These are phyloP conservation scores for Plagodis pulveraria DNA, from an alignment of 2,888 invertebrate genomes.

Conservation along the genomic window DNA sequence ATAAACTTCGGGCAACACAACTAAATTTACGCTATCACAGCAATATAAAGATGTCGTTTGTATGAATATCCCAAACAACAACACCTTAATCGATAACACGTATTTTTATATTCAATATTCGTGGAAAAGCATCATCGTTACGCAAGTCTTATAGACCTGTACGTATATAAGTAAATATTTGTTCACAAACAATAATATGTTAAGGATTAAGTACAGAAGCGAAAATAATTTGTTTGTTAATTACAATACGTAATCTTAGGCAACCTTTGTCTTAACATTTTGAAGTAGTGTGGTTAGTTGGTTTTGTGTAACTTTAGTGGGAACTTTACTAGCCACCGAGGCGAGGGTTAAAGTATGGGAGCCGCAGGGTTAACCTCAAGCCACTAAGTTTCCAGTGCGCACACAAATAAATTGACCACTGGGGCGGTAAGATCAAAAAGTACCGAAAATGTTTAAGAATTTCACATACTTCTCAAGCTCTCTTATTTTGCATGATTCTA, in stretches of 20 bases:
- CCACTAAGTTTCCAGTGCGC: too few relatives aligned
- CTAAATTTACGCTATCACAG: constrained; percentile 6
- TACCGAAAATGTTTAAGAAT: too few relatives aligned
- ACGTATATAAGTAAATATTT: too few relatives aligned
- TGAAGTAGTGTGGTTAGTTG: background rate
- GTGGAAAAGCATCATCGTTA: constrained; percentile 19
- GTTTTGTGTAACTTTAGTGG: background rate
- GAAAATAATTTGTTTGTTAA: constrained; percentile 12
- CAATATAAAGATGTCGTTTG: constrained; percentile 16
- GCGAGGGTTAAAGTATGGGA: background rate
- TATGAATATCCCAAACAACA: constrained; percentile 16
- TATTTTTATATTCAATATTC: constrained; percentile 33
- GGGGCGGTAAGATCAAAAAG: background rate
- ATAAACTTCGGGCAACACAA: constrained; percentile 9
- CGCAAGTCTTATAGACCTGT: constrained; percentile 23
- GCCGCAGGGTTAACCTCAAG: constrained; percentile 1
- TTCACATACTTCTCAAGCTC: too few relatives aligned
- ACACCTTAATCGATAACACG: background rate
- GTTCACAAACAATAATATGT: constrained; percentile 17
- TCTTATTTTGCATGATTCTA: too few relatives aligned
- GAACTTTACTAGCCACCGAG: background rate
- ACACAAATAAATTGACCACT: background rate
- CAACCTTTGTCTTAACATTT: constrained; percentile 2
- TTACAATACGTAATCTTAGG: constrained; percentile 13
- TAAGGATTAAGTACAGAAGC: constrained; percentile 7